These are phyloP conservation scores for Esox niger DNA, from an alignment of 2,113 vertebrate species.

Conservation along the genomic window DNA sequence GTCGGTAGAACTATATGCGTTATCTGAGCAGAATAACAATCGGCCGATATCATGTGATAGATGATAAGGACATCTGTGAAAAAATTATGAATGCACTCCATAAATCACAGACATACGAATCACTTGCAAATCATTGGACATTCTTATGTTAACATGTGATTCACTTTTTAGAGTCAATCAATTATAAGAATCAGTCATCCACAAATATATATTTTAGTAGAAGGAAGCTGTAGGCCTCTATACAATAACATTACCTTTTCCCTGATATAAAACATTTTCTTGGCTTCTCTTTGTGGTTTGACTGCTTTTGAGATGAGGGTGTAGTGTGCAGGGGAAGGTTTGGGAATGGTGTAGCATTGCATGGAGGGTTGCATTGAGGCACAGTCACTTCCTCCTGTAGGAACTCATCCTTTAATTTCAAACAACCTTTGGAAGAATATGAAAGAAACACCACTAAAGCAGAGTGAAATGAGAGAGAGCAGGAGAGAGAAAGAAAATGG, in stretches of 20 bases:
- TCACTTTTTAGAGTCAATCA: too few relatives aligned
- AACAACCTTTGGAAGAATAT: constrained; percentile 53
- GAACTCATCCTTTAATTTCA: constrained; percentile 54
- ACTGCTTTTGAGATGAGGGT: constrained; percentile 29
- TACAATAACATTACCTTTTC: constrained; percentile 21
- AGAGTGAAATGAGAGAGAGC: constrained; percentile 1
- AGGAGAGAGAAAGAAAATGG: neutral
- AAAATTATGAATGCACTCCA: too few relatives aligned
- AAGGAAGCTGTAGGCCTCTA: neutral
- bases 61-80: too few relatives aligned
- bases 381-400: constrained; percentile 54
- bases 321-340: neutral
- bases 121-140: too few relatives aligned
- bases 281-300: constrained; percentile 10
- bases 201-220: neutral
- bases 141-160: too few relatives aligned
- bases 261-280: constrained; percentile 21
- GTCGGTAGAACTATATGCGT: too few relatives aligned
- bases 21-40: too few relatives aligned
- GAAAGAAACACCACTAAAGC: constrained; percentile 11
- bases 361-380: constrained; percentile 15
- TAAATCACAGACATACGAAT: too few relatives aligned
- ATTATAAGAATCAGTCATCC: too few relatives aligned
- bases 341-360: constrained; percentile 37
- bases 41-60: too few relatives aligned